Conservation (phyloP, 2,888 invertebrate genomes). For the Bombyx huttoni region DNA sequence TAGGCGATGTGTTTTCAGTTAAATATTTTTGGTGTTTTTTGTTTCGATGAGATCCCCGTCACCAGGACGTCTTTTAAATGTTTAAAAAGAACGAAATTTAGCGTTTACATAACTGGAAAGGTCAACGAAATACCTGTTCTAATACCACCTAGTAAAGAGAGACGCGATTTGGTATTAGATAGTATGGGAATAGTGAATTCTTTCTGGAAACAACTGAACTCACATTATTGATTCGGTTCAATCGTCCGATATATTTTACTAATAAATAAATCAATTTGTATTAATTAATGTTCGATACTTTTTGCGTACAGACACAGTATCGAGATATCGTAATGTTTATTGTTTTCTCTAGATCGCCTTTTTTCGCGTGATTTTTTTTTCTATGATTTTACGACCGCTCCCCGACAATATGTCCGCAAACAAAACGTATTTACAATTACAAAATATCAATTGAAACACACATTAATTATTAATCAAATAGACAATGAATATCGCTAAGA, state of each 20-base stretch:
- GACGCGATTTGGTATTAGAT: neutral
- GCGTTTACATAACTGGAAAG: conserved; percentile 2
- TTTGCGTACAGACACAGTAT: neutral
- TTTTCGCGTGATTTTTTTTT: neutral
- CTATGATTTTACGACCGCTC: neutral
- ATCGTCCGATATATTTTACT: conserved; percentile 54
- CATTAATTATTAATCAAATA: conserved; percentile 40
- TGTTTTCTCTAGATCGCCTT: neutral
- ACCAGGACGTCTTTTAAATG: conserved; percentile 9
- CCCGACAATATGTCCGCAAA: neutral
- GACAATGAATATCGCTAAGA: conserved; percentile 57
- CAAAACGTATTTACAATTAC: neutral
- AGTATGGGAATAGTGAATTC: no score
- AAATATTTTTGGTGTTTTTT: conserved; percentile 66
- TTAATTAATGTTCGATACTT: conserved; percentile 4
- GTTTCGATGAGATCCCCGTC: conserved; percentile 53
- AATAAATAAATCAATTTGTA: conserved; percentile 64
- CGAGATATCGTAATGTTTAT: neutral
- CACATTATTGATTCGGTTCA: conserved; percentile 23
- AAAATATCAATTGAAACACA: conserved; percentile 18
- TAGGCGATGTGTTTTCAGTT: conserved; percentile 66
- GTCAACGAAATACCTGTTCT: neutral
- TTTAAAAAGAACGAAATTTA: conserved; percentile 13
- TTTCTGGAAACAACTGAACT: neutral
- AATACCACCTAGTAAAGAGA: neutral